Evolutionary conservation across 92 coral and sea anemone species (phyloP).

Genomic region (Isaurus tuberculatus): DNA sequence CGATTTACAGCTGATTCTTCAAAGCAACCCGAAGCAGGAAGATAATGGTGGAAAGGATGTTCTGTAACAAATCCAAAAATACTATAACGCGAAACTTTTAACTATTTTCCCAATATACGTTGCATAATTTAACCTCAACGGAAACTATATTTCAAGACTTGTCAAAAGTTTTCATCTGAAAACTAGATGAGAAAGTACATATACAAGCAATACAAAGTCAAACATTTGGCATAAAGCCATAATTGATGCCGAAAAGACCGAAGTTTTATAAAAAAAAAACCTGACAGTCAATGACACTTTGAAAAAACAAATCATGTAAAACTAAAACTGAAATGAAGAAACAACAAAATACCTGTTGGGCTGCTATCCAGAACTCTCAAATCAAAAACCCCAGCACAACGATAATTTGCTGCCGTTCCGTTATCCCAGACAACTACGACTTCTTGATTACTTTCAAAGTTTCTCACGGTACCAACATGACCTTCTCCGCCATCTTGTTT

Average conservation of each 20-base stretch:
- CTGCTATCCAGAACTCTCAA: constrained; percentile 90
- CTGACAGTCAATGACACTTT: neutral
- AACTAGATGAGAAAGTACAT: too few species aligned
- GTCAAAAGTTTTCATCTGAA: too few species aligned
- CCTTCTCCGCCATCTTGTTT: constrained; percentile 99
- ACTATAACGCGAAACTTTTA: too few species aligned
- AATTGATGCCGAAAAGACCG: neutral
- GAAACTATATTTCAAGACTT: too few species aligned
- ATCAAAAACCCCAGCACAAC: constrained; percentile 93
- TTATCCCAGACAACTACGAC: constrained; percentile 99
- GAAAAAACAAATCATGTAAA: neutral
- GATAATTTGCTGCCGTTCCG: constrained; percentile 98
- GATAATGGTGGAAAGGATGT: too few species aligned
- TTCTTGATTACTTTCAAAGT: constrained; percentile 96
- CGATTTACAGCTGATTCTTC: too few species aligned
- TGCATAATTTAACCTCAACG: too few species aligned
- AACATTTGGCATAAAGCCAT: neutral
- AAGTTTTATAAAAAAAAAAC: neutral
- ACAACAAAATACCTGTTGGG: constrained; percentile 81
- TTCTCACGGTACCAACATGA: constrained; percentile 95
- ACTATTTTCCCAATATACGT: too few species aligned
- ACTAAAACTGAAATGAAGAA: neutral
- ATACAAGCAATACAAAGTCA: neutral
- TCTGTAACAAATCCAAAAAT: too few species aligned
- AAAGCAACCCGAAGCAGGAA: too few species aligned